Evolutionary conservation across 2,113 vertebrate species (phyloP).

Genomic region (Ranitomeya variabilis): DNA sequence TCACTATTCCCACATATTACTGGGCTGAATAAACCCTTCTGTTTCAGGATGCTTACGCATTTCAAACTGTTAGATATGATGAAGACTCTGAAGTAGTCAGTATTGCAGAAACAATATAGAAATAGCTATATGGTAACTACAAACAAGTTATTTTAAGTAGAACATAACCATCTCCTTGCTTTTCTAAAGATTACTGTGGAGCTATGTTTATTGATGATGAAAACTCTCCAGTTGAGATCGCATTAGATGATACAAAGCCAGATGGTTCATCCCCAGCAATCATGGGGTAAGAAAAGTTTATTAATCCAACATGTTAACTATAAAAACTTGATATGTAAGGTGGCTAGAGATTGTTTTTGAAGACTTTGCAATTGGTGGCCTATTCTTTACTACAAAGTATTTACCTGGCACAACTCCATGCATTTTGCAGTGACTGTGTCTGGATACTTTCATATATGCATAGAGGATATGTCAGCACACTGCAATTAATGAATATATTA

Average conservation of each 20-base stretch:
- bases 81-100: not conserved
- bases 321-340: not conserved
- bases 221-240: conserved; percentile 85
- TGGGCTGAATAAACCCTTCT: not conserved
- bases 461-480: too few relatives aligned
- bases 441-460: too few relatives aligned
- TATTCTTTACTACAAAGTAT: too few relatives aligned
- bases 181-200: conserved; percentile 84
- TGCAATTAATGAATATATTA: too few relatives aligned
- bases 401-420: too few relatives aligned
- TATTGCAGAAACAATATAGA: not conserved
- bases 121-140: too few relatives aligned
- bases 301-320: not conserved
- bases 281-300: conserved; percentile 83
- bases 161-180: not conserved
- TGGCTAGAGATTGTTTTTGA: not conserved
- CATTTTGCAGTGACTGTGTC: too few relatives aligned
- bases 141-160: too few relatives aligned
- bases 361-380: too few relatives aligned
- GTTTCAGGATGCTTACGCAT: not conserved
- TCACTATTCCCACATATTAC: not conserved
- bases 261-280: conserved; percentile 87
- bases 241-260: conserved; percentile 93
- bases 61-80: not conserved
- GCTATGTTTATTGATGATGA: conserved; percentile 90